Evolutionary conservation across 1,140 invertebrate genomes (phyloP).

Genomic region (Sminthurinus signatus): DNA sequence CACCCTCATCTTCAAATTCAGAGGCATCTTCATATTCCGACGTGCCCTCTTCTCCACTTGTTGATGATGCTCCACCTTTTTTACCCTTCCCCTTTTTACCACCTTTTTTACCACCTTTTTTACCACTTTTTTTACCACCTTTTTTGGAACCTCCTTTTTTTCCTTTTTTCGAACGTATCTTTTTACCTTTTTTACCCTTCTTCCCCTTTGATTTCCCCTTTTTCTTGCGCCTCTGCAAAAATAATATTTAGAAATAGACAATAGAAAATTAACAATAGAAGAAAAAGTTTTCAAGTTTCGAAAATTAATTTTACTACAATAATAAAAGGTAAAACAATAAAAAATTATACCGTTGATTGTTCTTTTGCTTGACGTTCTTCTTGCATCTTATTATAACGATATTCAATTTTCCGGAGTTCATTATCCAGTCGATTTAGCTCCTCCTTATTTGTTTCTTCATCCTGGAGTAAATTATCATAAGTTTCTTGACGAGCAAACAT

Average conservation of each 20-base stretch:
- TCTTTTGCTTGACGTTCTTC: background rate
- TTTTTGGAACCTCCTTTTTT: background rate
- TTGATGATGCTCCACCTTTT: background rate
- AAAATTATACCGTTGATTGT: background rate
- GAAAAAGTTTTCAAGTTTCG: too few species aligned
- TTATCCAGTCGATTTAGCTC: background rate
- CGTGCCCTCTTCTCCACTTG: slow-evolving; percentile 6
- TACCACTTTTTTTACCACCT: background rate
- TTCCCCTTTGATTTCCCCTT: slow-evolving; percentile 1
- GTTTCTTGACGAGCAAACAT: slow-evolving; percentile 9
- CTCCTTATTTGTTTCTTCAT: background rate
- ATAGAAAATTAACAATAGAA: background rate
- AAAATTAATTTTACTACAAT: background rate
- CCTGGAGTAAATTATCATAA: background rate
- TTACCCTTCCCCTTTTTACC: background rate
- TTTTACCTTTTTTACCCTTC: slow-evolving; percentile 1
- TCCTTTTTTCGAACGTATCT: background rate
- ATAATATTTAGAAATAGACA: background rate
- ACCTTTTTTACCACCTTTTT: background rate
- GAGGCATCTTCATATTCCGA: background rate
- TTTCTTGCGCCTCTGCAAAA: slow-evolving; percentile 7
- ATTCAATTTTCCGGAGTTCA: background rate
- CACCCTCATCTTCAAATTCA: background rate
- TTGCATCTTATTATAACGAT: background rate
- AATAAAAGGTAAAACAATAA: background rate